Percentiles rank a stretch among this genome's conserved stretches.
These are phyloP conservation scores for Lacerta bilineata DNA, from an alignment of 2,797 vertebrate species.

Conservation along the genomic window DNA sequence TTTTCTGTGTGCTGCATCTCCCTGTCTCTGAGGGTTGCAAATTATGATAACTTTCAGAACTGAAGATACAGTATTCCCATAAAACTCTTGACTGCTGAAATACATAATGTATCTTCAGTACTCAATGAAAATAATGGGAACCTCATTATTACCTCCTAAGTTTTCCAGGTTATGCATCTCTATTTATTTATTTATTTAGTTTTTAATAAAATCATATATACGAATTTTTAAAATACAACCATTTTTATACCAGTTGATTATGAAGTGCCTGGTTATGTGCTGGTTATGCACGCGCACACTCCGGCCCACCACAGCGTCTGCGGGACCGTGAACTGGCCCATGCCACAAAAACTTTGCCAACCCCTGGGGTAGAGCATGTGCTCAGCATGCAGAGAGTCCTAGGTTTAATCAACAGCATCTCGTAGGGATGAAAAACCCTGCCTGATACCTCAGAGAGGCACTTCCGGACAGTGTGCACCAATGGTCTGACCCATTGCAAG, in stretches of 20 bases:
- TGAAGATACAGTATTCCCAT: no score
- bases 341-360: no score
- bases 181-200: no score
- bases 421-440: no score
- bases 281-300: not conserved
- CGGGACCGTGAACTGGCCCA: no score
- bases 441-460: no score
- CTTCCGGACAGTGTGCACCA: no score
- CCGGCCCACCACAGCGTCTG: no score
- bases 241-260: not conserved
- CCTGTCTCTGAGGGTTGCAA: not conserved
- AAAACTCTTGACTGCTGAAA: not conserved
- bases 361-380: not conserved
- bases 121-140: constrained; percentile 2
- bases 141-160: not conserved
- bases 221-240: not conserved
- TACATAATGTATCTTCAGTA: not conserved
- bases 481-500: no score
- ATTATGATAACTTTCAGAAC: not conserved
- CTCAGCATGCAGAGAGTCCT: not conserved
- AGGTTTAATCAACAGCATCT: no score
- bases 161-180: not conserved
- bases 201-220: no score
- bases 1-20: not conserved
- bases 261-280: not conserved